Conservation (phyloP, 2,888 invertebrate species). For the Dendrolimus pini region DNA sequence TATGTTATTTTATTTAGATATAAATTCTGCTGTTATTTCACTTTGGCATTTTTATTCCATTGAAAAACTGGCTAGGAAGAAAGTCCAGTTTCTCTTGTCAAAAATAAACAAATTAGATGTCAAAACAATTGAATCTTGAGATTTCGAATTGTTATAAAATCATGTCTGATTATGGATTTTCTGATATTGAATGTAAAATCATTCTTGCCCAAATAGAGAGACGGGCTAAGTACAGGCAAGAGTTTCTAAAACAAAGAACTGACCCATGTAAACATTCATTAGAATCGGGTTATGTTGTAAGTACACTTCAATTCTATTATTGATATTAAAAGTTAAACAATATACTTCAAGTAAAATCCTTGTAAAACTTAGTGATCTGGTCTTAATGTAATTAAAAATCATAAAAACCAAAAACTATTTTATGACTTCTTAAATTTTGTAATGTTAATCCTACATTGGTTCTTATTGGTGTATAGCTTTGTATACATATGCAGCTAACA, state of each 20-base stretch:
- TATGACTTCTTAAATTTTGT: background rate
- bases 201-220: conserved; percentile 77
- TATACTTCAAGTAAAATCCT: too few species aligned
- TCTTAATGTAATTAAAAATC: background rate
- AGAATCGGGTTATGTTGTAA: conserved; percentile 82
- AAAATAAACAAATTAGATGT: too few species aligned
- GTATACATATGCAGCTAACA: too few species aligned
- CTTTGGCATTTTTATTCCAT: too few species aligned
- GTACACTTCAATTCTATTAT: conserved; percentile 29
- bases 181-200: conserved; percentile 63
- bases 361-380: too few species aligned
- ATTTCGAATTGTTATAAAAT: conserved; percentile 2
- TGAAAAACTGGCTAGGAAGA: too few species aligned
- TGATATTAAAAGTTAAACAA: too few species aligned
- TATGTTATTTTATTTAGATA: too few species aligned
- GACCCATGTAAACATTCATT: conserved; percentile 82
- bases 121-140: too few species aligned
- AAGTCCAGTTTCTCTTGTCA: too few species aligned
- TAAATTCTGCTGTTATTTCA: too few species aligned
- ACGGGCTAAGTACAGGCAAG: conserved; percentile 75
- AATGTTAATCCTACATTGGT: conserved; percentile 3
- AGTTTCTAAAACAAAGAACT: conserved; percentile 80
- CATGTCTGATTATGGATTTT: conserved; percentile 59
- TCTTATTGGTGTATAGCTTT: background rate
- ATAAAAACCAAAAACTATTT: too few species aligned